phyloP scores from a whole-genome alignment of 2,113 vertebrate genomes.

The Bufo bufo region DNA sequence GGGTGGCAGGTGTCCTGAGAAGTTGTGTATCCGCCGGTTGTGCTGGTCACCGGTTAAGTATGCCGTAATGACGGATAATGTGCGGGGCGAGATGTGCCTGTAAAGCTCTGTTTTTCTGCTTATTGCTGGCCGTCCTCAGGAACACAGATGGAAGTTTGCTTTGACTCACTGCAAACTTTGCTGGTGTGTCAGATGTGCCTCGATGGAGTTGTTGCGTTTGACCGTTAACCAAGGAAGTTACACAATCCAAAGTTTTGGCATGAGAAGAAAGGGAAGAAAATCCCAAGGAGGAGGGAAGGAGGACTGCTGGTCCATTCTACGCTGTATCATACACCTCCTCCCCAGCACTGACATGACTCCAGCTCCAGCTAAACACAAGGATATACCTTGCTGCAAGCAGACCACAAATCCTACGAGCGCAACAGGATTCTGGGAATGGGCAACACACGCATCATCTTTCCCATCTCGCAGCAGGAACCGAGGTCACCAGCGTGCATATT shows the following conservation, averaged over 20 bases:
- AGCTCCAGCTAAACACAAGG: neutral
- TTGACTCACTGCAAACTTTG: slow-evolving; percentile 28
- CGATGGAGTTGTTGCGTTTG: slow-evolving; percentile 47
- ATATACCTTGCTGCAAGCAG: slow-evolving; percentile 8
- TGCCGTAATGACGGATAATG: neutral
- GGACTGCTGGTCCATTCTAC: neutral
- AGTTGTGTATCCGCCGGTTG: neutral
- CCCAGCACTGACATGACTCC: slow-evolving; percentile 2
- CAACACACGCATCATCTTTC: neutral
- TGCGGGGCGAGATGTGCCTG: neutral
- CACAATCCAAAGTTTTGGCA: slow-evolving; percentile 36
- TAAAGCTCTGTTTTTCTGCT: slow-evolving; percentile 13
- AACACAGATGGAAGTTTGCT: slow-evolving; percentile 50
- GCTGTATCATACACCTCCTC: slow-evolving; percentile 23
- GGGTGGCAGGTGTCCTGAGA: neutral
- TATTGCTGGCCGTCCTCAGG: neutral
- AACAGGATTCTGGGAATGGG: slow-evolving; percentile 16
- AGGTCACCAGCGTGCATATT: neutral
- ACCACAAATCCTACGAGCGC: neutral
- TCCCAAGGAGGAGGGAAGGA: slow-evolving; percentile 5
- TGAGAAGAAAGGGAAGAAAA: slow-evolving; percentile 9
- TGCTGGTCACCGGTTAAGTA: neutral
- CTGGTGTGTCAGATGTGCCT: slow-evolving; percentile 44
- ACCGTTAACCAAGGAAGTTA: slow-evolving; percentile 51
- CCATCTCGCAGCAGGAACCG: neutral